Percentiles rank a stretch among this genome's conserved stretches.
These are phyloP conservation scores for Embidobia sp. DNA, from an alignment of 2,888 invertebrate genomes.

Conservation along the genomic window DNA sequence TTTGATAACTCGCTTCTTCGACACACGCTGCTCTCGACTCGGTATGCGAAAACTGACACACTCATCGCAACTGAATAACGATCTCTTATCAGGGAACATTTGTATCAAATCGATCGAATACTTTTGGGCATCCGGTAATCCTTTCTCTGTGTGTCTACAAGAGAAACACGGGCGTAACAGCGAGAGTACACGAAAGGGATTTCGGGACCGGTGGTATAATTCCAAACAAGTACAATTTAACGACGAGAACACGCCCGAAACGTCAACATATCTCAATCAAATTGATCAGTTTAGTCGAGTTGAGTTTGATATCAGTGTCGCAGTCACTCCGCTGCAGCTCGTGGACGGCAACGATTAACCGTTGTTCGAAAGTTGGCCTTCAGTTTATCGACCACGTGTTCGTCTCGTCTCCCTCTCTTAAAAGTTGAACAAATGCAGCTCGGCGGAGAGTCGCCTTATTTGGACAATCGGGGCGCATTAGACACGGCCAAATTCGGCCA, in stretches of 20 bases:
- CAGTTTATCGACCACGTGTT: constrained; percentile 54
- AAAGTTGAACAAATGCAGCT: constrained; percentile 31
- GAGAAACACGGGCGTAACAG: background rate
- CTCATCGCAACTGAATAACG: too few relatives aligned
- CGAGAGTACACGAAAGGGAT: background rate
- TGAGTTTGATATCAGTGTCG: constrained; percentile 30
- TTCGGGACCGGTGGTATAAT: constrained; percentile 4
- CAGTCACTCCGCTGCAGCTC: constrained; percentile 21
- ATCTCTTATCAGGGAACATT: too few relatives aligned
- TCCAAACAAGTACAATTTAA: constrained; percentile 29
- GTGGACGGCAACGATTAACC: constrained; percentile 42
- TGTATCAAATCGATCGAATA: too few relatives aligned
- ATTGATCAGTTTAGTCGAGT: constrained; percentile 35
- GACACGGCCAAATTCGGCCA: constrained; percentile 26
- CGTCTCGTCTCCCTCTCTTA: constrained; percentile 51
- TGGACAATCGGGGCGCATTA: constrained; percentile 33
- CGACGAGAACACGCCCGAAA: constrained; percentile 3
- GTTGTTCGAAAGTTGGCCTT: constrained; percentile 59
- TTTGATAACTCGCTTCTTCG: too few relatives aligned
- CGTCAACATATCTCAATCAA: constrained; percentile 34
- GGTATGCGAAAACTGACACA: too few relatives aligned
- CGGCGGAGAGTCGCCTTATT: constrained; percentile 48
- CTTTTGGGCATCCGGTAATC: too few relatives aligned
- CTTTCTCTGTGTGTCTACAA: too few relatives aligned
- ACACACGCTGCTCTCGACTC: too few relatives aligned